Evolutionary conservation across 2,888 invertebrate genomes (phyloP).

Genomic region (Synergus umbraculus): DNA sequence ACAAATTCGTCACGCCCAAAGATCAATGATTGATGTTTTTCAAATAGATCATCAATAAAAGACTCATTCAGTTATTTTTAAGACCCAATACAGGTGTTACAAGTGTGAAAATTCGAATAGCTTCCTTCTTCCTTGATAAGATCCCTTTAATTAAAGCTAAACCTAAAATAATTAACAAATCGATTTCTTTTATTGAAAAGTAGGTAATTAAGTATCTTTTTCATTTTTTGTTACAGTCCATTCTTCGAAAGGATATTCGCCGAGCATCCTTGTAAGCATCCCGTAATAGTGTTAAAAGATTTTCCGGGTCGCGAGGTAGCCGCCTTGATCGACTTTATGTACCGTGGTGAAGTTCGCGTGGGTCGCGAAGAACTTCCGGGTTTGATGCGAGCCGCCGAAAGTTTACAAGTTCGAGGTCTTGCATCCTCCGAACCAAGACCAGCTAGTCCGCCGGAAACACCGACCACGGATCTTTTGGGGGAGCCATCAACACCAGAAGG

Average conservation of each 20-base stretch:
- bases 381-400: slow-evolving; percentile 92
- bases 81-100: neutral
- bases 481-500: slow-evolving; percentile 81
- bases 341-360: slow-evolving; percentile 94
- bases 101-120: neutral
- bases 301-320: slow-evolving; percentile 93
- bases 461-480: slow-evolving; percentile 71
- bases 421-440: slow-evolving; percentile 80
- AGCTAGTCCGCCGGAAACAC: slow-evolving; percentile 77
- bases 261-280: slow-evolving; percentile 95
- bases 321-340: slow-evolving; percentile 95
- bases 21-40: slow-evolving; percentile 38
- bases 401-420: slow-evolving; percentile 89
- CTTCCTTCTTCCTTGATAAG: too few relatives aligned
- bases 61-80: slow-evolving; percentile 1
- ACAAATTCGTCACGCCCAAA: slow-evolving; percentile 33
- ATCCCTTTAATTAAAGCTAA: neutral
- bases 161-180: neutral
- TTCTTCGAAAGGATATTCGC: slow-evolving; percentile 93
- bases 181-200: neutral
- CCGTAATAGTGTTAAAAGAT: slow-evolving; percentile 94
- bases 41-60: slow-evolving; percentile 36
- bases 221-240: slow-evolving; percentile 82
- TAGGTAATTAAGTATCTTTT: neutral
- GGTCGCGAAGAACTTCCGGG: slow-evolving; percentile 90